Percentiles rank a stretch among this genome's conserved stretches.
phyloP scores from a whole-genome alignment of 1,140 invertebrate species.

The Pseudomyrmex dendroicus region DNA sequence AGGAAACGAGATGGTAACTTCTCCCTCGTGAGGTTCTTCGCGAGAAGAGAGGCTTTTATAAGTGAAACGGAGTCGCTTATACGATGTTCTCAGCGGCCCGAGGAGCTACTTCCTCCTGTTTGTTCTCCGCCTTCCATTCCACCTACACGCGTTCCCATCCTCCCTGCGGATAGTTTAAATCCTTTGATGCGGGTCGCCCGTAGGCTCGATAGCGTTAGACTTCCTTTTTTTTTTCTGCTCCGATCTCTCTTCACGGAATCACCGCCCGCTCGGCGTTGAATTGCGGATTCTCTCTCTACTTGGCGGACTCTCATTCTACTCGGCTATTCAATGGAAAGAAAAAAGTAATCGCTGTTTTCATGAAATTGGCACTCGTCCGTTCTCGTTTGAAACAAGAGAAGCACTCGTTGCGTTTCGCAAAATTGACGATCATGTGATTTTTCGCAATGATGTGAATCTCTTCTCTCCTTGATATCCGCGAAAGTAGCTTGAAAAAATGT shows the following conservation, averaged over 20 bases:
- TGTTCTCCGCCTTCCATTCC: constrained; percentile 47
- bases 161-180: constrained; percentile 24
- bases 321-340: constrained; percentile 45
- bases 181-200: constrained; percentile 46
- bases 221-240: constrained; percentile 21
- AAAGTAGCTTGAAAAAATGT: not conserved
- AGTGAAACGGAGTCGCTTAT: constrained; percentile 24
- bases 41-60: not conserved
- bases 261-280: constrained; percentile 20
- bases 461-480: not conserved
- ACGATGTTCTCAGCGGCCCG: constrained; percentile 23
- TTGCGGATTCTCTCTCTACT: constrained; percentile 22
- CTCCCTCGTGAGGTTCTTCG: not conserved
- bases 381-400: constrained; percentile 1
- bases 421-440: not conserved
- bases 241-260: constrained; percentile 19
- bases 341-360: constrained; percentile 18
- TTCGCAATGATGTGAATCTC: not conserved
- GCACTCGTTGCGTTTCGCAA: not conserved
- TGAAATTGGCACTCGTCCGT: constrained; percentile 45
- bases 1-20: constrained; percentile 19
- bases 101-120: constrained; percentile 45
- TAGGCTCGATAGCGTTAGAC: constrained; percentile 25
- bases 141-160: constrained; percentile 46
- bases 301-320: constrained; percentile 9